A percentile compares a stretch with the other conserved stretches of the same genome.
phyloP scores from a whole-genome alignment of 2,113 vertebrate genomes.

The Willisornis vidua region DNA sequence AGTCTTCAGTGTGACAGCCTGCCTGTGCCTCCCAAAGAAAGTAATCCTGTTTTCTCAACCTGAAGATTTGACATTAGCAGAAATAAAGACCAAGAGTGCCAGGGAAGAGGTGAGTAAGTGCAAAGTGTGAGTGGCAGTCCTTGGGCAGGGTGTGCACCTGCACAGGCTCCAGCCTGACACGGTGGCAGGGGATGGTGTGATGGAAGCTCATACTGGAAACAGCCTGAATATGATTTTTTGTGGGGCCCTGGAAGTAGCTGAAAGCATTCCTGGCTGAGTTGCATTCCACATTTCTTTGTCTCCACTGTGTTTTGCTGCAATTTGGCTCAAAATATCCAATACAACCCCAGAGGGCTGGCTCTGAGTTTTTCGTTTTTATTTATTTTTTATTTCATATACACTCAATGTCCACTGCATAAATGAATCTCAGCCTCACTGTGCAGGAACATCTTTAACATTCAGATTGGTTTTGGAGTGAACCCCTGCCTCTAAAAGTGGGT shows the following conservation, averaged over 20 bases:
- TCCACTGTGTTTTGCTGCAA: background rate
- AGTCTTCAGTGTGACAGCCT: background rate
- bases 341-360: background rate
- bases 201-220: background rate
- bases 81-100: background rate
- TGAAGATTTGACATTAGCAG: background rate
- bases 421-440: background rate
- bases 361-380: background rate
- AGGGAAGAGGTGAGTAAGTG: background rate
- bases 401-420: background rate
- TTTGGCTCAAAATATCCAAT: background rate
- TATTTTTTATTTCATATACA: background rate
- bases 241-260: background rate
- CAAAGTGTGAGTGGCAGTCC: background rate
- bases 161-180: background rate
- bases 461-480: background rate
- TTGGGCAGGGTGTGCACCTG: background rate
- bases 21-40: background rate
- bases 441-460: background rate
- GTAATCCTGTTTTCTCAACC: background rate
- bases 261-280: background rate
- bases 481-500: background rate
- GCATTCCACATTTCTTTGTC: background rate
- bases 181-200: fast-evolving
- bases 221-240: background rate